Conservation (phyloP, 2,888 invertebrate genomes). For the Eremobia ochroleuca region DNA sequence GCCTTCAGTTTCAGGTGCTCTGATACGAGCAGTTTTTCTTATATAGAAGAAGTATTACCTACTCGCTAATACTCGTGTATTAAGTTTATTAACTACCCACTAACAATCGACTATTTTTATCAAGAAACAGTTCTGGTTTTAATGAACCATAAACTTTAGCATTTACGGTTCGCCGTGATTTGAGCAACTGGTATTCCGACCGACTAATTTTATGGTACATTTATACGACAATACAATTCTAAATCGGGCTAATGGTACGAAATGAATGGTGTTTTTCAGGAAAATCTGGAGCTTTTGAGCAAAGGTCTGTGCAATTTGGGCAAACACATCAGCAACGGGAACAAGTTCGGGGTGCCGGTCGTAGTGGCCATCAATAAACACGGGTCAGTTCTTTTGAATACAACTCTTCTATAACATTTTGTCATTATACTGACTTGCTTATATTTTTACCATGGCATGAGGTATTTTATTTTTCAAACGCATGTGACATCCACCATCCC, state of each 20-base stretch:
- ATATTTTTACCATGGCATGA: not conserved
- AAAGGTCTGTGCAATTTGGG: conserved; percentile 97
- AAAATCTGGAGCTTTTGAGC: conserved; percentile 96
- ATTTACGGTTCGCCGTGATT: conserved; percentile 6
- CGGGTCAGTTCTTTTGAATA: conserved; percentile 86
- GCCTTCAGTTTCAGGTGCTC: no score
- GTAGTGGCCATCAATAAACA: conserved; percentile 98
- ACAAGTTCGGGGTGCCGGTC: conserved; percentile 97
- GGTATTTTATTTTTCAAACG: not conserved
- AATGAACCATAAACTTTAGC: conserved; percentile 31
- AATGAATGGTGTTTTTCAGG: conserved; percentile 87
- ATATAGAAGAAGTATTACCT: no score
- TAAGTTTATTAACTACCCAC: not conserved
- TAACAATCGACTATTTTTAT: conserved; percentile 8
- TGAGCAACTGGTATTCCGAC: conserved; percentile 15
- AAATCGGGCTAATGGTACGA: conserved; percentile 4
- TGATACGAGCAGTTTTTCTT: not conserved
- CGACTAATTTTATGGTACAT: conserved; percentile 12
- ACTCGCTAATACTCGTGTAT: not conserved
- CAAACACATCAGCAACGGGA: conserved; percentile 98
- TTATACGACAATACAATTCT: not conserved
- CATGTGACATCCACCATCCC: not conserved
- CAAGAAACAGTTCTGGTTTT: conserved; percentile 9
- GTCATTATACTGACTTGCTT: not conserved
- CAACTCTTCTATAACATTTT: not conserved